These are phyloP conservation scores for Triplophysa dalaica DNA, from an alignment of 2,113 vertebrate genomes.

Conservation along the genomic window DNA sequence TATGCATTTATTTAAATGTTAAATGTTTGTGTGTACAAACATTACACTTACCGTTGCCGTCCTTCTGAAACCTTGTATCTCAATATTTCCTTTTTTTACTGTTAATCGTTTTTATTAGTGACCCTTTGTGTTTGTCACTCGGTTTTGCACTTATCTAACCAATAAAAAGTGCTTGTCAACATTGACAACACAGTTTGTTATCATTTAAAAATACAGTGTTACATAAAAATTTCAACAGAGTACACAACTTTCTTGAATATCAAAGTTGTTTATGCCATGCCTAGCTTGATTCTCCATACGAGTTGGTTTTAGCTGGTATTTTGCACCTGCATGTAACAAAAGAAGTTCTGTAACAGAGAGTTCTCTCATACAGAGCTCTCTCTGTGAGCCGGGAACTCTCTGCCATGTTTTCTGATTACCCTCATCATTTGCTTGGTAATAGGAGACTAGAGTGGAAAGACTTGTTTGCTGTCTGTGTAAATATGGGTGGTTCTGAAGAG, in stretches of 20 bases:
- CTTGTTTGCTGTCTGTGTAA: constrained; percentile 15
- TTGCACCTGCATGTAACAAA: constrained; percentile 26
- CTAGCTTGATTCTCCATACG: constrained; percentile 8
- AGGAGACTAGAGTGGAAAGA: constrained; percentile 6
- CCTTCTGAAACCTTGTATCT: too few relatives aligned
- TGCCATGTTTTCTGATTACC: constrained; percentile 37
- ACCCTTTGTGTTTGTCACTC: too few relatives aligned
- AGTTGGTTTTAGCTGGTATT: constrained; percentile 3
- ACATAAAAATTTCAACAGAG: neutral
- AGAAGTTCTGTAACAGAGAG: constrained; percentile 31
- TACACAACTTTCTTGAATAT: constrained; percentile 3
- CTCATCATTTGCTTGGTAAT: constrained; percentile 43
- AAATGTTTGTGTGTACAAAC: too few relatives aligned
- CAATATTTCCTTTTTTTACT: too few relatives aligned
- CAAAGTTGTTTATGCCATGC: neutral
- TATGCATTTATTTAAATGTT: too few relatives aligned
- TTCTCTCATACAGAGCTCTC: constrained; percentile 3
- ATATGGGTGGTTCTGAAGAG: constrained; percentile 3
- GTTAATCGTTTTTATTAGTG: too few relatives aligned
- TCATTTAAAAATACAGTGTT: too few relatives aligned
- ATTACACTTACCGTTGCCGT: too few relatives aligned
- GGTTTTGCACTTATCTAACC: too few relatives aligned
- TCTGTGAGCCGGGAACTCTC: constrained; percentile 1
- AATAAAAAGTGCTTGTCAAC: too few relatives aligned
- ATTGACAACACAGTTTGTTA: too few relatives aligned